Evolutionary conservation across 2,113 vertebrate species (phyloP), one percentile per base, ranked within the genome.

Genomic region (Centropus unirufus): DNA sequence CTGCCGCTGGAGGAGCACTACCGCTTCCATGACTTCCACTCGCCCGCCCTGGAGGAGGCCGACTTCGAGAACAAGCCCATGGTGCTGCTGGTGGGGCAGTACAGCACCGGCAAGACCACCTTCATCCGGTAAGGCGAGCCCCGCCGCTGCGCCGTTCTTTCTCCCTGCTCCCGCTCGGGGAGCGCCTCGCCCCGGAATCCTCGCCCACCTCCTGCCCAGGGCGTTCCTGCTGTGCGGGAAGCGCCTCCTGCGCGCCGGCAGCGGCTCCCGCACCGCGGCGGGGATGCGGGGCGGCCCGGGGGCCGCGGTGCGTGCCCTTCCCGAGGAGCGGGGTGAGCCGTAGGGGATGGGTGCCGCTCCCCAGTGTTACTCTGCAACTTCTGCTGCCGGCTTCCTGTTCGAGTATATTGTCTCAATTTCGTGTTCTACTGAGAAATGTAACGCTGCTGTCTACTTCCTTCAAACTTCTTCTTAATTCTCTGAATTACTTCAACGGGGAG

Each of bases 51-150:
- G 88, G 99, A 99, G 96, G 98, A 99, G 96, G 99, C 99, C 44
- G 99, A 99, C 98, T 99, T 99, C 97, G 99, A 99, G 74, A 99
- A 99, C 98, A 99, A 99, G 97, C 99, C 99, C 73, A 99, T 99
- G 99, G 98, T 99, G 76, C 98, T 99, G 29, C 97, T 99, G 93
- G 99, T 99, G 96, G 99, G 99, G 30, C 99, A 99, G 97, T 99
- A 99, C 97, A 99, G 99, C 88, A 99, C 99, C 42, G 99, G 99
- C 51, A 99, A 99, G 97, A 99, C 99, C 95, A 99, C 99, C n/a
- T 99, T 99, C 92, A 99, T 99, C 97, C 97, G 98, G 98, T 98
- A 94, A 94, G 52, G 94, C 26, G 18, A 11, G 22, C 55, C 19
- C 18, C 59, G 67, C 51, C 64, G 18, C 30, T 23, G 46, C 66